phyloP scores from a whole-genome alignment of 1,140 invertebrate genomes.

The Zaprionus camerounensis region DNA sequence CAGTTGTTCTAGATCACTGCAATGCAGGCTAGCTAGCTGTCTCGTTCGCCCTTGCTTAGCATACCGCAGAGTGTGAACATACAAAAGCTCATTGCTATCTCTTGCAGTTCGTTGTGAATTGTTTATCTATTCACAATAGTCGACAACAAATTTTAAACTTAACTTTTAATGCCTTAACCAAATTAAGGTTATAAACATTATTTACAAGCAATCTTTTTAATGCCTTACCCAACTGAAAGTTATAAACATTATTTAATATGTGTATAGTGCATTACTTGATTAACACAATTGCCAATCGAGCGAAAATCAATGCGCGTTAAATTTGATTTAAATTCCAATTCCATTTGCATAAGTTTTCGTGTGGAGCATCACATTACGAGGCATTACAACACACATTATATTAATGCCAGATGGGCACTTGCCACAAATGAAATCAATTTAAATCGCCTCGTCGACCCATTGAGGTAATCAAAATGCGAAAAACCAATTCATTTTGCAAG shows the following conservation, averaged over 20 bases:
- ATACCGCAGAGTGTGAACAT: background rate
- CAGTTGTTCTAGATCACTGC: background rate
- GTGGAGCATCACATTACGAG: slow-evolving; percentile 29
- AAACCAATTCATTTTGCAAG: slow-evolving; percentile 44
- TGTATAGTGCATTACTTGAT: slow-evolving; percentile 41
- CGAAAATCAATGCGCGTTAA: slow-evolving; percentile 54
- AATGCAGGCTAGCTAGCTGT: background rate
- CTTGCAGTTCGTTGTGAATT: background rate
- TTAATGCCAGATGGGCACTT: slow-evolving; percentile 67
- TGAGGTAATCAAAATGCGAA: slow-evolving; percentile 47
- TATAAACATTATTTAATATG: slow-evolving; percentile 7
- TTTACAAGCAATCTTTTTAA: background rate
- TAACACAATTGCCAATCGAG: slow-evolving; percentile 36
- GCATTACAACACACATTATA: slow-evolving; percentile 49
- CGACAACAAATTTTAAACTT: background rate
- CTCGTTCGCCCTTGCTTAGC: background rate
- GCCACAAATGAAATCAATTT: slow-evolving; percentile 63
- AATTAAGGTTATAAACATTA: background rate
- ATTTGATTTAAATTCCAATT: slow-evolving; percentile 57
- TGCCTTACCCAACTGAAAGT: background rate
- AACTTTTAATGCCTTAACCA: background rate
- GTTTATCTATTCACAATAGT: background rate
- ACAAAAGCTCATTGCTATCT: background rate
- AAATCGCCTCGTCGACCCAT: slow-evolving; percentile 35
- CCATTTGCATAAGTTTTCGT: slow-evolving; percentile 68